These are phyloP conservation scores for Pipistrellus pipistrellus DNA, from an alignment of 2,797 vertebrate genomes.

Conservation along the genomic window DNA sequence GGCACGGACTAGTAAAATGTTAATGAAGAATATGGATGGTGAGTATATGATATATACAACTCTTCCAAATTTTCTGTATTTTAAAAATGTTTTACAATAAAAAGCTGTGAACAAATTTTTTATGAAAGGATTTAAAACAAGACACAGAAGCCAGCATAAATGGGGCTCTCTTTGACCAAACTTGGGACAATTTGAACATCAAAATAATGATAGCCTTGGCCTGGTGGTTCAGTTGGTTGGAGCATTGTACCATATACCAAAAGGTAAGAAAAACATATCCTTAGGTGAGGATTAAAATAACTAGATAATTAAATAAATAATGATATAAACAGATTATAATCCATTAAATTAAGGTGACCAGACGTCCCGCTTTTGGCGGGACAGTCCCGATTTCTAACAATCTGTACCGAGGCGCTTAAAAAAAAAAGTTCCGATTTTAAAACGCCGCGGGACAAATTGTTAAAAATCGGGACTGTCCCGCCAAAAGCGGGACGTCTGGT, in stretches of 20 bases:
- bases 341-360: neutral
- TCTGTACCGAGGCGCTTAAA: no score
- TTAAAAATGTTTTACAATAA: constrained; percentile 51
- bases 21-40: constrained; percentile 2
- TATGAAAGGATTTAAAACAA: constrained; percentile 12
- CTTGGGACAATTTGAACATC: constrained; percentile 30
- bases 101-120: neutral
- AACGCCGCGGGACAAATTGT: no score
- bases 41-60: neutral
- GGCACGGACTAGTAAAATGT: neutral
- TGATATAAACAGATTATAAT: constrained; percentile 2
- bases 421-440: no score
- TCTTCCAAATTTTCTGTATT: neutral
- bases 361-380: no score
- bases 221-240: neutral
- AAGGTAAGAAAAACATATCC: neutral
- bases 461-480: no score
- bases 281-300: neutral
- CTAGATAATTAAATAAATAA: neutral
- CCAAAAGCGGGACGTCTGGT: no score
- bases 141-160: constrained; percentile 44
- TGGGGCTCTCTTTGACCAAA: neutral
- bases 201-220: neutral
- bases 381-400: no score
- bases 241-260: neutral